These are phyloP conservation scores for Crax fasciolata DNA, from an alignment of 2,797 vertebrate genomes.

Conservation along the genomic window DNA sequence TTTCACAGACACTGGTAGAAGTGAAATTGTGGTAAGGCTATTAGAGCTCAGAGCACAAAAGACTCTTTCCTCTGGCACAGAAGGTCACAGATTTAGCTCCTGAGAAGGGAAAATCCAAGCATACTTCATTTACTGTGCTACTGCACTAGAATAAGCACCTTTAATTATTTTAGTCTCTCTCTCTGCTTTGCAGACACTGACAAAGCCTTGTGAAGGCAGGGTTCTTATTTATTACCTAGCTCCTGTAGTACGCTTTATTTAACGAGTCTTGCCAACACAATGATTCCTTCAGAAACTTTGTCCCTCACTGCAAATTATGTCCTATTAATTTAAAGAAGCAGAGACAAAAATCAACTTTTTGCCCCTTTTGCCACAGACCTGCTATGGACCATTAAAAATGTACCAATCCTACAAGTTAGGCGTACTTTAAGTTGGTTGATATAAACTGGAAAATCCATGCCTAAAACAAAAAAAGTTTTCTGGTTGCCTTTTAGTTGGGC, in stretches of 20 bases:
- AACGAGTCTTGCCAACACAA: conserved; percentile 49
- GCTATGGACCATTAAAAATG: background rate
- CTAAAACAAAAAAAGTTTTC: conserved; percentile 12
- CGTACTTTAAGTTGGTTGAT: background rate
- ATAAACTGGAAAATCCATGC: conserved; percentile 2
- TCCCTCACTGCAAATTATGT: background rate
- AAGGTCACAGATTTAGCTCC: conserved; percentile 51
- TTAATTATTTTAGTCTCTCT: conserved; percentile 68
- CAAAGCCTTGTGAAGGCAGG: conserved; percentile 37
- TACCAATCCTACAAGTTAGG: conserved; percentile 22
- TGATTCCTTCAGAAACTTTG: conserved; percentile 51
- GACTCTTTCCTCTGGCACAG: conserved; percentile 6
- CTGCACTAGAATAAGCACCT: conserved; percentile 47
- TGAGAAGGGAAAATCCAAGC: conserved; percentile 43
- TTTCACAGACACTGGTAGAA: conserved; percentile 22
- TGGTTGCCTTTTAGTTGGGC: background rate
- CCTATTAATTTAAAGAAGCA: conserved; percentile 33
- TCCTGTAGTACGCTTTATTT: conserved; percentile 34
- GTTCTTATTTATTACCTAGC: conserved; percentile 53
- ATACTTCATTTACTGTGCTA: conserved; percentile 33
- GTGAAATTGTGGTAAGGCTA: conserved; percentile 13
- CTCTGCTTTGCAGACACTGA: conserved; percentile 51
- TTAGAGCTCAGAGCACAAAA: conserved; percentile 45
- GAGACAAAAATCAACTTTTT: conserved; percentile 50
- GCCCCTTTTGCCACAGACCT: conserved; percentile 11